These are phyloP conservation scores for Phengaris alcon DNA, from an alignment of 2,888 invertebrate species.

Conservation along the genomic window DNA sequence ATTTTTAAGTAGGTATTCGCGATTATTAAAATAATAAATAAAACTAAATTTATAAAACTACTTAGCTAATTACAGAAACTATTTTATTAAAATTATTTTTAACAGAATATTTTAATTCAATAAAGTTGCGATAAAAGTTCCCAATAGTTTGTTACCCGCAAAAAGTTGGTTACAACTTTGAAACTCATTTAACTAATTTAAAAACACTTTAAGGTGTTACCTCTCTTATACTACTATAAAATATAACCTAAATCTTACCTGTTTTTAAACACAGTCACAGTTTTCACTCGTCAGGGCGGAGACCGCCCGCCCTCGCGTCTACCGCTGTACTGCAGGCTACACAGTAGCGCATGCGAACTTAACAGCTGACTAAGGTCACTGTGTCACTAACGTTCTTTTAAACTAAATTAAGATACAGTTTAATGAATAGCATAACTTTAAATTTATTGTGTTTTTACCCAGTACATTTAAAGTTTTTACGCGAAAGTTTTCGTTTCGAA, in stretches of 20 bases:
- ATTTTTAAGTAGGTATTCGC: too few species aligned
- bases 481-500: too few species aligned
- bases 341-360: constrained; percentile 62
- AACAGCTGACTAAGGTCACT: constrained; percentile 69
- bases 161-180: background rate
- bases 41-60: too few species aligned
- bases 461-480: too few species aligned
- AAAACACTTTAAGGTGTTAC: background rate
- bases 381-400: constrained; percentile 53
- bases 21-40: too few species aligned
- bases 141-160: background rate
- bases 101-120: too few species aligned
- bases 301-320: constrained; percentile 57
- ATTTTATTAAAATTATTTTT: too few species aligned
- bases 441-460: too few species aligned
- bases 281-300: background rate
- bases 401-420: constrained; percentile 27
- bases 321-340: constrained; percentile 45
- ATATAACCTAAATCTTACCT: background rate
- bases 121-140: too few species aligned
- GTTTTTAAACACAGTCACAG: constrained; percentile 5
- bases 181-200: background rate
- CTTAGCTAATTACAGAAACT: too few species aligned
- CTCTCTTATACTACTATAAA: background rate
- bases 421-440: too few species aligned